Percentiles rank a stretch among this genome's conserved stretches.
These are phyloP conservation scores for Rhagologus leucostigma DNA, from an alignment of 2,113 vertebrate genomes.

Conservation along the genomic window DNA sequence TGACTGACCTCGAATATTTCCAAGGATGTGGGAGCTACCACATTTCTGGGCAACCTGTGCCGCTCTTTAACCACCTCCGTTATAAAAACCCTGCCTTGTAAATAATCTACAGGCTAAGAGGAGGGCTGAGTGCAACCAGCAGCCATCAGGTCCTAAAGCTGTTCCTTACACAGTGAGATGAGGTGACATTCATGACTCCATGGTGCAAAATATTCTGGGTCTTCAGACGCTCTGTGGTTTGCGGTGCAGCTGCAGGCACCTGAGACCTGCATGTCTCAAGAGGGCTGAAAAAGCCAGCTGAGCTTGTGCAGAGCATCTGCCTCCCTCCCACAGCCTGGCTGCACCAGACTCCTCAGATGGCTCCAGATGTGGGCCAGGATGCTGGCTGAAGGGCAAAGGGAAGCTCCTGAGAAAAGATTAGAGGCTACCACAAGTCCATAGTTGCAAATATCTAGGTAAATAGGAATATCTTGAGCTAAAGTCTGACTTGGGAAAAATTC, in stretches of 20 bases:
- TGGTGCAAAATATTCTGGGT: background rate
- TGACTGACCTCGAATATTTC: background rate
- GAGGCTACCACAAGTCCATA: background rate
- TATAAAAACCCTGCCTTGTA: background rate
- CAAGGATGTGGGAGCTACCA: too few species aligned
- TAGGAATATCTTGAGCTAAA: background rate
- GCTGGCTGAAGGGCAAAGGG: background rate
- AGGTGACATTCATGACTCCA: background rate
- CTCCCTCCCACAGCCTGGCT: background rate
- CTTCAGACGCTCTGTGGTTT: background rate
- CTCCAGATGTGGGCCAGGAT: background rate
- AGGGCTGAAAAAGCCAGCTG: fast-evolving
- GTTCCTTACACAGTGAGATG: background rate
- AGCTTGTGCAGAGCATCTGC: background rate
- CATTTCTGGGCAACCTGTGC: background rate
- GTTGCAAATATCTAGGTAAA: background rate
- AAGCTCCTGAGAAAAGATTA: background rate
- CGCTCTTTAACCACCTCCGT: too few species aligned
- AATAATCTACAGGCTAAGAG: background rate
- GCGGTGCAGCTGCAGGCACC: background rate
- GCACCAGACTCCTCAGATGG: fast-evolving
- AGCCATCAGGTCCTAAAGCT: background rate
- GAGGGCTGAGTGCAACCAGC: background rate
- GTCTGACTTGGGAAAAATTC: background rate
- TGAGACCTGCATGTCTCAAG: background rate